Percentiles rank a stretch among this genome's conserved stretches.
Conservation (phyloP, 2,797 vertebrate species). For the Catharus ustulatus region DNA sequence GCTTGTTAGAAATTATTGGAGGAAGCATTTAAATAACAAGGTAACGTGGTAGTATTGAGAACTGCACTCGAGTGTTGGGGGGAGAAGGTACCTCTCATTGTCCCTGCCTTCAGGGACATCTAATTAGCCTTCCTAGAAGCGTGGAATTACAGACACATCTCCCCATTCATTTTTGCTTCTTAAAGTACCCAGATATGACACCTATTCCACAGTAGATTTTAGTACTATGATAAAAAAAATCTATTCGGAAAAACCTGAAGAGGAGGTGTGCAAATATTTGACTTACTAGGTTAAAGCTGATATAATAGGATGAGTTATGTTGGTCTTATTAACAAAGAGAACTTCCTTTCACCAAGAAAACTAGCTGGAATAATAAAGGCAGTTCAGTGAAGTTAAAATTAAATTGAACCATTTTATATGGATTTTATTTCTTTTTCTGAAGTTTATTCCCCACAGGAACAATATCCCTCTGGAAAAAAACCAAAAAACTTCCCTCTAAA, state of each 20-base stretch:
- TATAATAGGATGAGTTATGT: slow-evolving; percentile 29
- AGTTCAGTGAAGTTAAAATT: slow-evolving; percentile 45
- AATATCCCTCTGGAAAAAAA: background rate
- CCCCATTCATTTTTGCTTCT: background rate
- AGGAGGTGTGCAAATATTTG: slow-evolving; percentile 46
- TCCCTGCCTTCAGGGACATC: background rate
- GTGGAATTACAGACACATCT: background rate
- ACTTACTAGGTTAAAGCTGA: slow-evolving; percentile 51
- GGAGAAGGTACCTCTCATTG: background rate
- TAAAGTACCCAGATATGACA: background rate
- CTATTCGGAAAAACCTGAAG: background rate
- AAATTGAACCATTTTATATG: background rate
- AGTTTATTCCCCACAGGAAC: background rate
- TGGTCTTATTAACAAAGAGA: slow-evolving; percentile 45
- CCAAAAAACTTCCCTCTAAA: rapidly evolving
- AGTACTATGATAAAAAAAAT: background rate
- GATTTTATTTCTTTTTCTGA: slow-evolving; percentile 44
- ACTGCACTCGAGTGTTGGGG: background rate
- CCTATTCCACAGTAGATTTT: slow-evolving; percentile 9
- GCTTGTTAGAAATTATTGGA: background rate
- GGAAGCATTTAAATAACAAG: background rate
- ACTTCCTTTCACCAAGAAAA: slow-evolving; percentile 38
- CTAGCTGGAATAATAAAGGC: slow-evolving; percentile 58
- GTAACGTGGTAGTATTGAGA: background rate
- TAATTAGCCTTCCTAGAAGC: background rate